These are phyloP conservation scores for Mesaphorura yosii DNA, from an alignment of 1,140 invertebrate genomes.

Conservation along the genomic window DNA sequence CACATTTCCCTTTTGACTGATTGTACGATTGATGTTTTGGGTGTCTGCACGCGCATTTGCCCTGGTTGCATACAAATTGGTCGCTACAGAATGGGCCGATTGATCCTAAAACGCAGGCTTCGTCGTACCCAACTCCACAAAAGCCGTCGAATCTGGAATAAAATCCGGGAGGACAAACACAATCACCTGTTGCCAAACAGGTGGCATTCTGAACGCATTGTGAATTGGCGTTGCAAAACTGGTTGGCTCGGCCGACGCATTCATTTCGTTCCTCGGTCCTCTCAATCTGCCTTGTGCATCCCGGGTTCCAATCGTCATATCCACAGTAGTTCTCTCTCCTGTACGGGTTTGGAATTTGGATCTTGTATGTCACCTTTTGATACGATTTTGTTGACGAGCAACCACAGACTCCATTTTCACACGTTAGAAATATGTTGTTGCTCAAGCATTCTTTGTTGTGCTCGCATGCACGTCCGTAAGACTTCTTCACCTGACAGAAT, in stretches of 20 bases:
- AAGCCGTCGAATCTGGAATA: neutral
- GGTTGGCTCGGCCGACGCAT: neutral
- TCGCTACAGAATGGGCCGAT: neutral
- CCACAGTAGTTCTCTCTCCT: no score
- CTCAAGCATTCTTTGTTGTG: neutral
- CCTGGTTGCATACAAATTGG: neutral
- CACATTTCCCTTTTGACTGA: neutral
- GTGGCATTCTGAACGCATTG: neutral
- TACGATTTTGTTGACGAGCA: no score
- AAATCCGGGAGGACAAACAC: neutral
- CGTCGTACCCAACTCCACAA: neutral
- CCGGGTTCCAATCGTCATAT: no score
- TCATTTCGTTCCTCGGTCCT: neutral
- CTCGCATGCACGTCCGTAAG: neutral
- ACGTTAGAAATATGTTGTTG: neutral
- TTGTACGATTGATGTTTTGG: neutral
- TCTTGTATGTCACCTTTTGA: neutral
- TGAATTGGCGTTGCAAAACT: neutral
- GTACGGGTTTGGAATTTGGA: neutral
- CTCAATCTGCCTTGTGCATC: no score
- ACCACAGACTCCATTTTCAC: neutral
- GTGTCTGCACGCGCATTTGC: neutral
- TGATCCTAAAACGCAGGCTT: neutral
- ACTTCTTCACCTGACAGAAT: neutral
- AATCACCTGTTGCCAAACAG: neutral